Percentiles rank a stretch among this genome's conserved stretches.
Conservation (phyloP, 2,888 invertebrate species). For the Drosophila pseudotakahashii region DNA sequence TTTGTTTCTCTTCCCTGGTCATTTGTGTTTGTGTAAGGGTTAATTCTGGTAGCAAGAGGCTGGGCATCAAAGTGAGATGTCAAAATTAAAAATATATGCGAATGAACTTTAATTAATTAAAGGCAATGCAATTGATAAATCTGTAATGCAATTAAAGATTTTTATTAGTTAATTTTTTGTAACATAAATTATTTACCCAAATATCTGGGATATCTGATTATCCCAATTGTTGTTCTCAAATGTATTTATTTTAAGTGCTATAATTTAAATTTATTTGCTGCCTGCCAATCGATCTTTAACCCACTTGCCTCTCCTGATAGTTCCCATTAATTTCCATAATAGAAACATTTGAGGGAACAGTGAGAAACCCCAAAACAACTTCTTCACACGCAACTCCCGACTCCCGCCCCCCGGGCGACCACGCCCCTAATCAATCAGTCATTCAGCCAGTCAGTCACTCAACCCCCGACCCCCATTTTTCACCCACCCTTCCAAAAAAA, state of each 20-base stretch:
- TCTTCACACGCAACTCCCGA: conserved; percentile 34
- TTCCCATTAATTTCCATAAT: conserved; percentile 41
- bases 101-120: not conserved
- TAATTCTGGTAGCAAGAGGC: not conserved
- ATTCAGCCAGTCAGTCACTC: conserved; percentile 50
- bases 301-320: conserved; percentile 27
- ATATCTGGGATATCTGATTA: too few relatives aligned
- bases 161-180: too few relatives aligned
- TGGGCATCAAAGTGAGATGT: not conserved
- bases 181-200: too few relatives aligned
- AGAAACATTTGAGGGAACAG: conserved; percentile 24
- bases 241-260: not conserved
- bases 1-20: not conserved
- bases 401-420: conserved; percentile 9
- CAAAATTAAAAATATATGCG: not conserved
- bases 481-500: not conserved
- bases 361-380: conserved; percentile 22
- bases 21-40: conserved; percentile 1
- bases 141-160: too few relatives aligned
- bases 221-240: too few relatives aligned
- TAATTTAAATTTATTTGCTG: not conserved
- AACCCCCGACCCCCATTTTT: conserved; percentile 11
- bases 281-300: conserved; percentile 14
- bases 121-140: not conserved
- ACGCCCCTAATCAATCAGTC: conserved; percentile 53